phyloP scores from a whole-genome alignment of 2,888 invertebrate genomes.

The Periphyllus acericola region DNA sequence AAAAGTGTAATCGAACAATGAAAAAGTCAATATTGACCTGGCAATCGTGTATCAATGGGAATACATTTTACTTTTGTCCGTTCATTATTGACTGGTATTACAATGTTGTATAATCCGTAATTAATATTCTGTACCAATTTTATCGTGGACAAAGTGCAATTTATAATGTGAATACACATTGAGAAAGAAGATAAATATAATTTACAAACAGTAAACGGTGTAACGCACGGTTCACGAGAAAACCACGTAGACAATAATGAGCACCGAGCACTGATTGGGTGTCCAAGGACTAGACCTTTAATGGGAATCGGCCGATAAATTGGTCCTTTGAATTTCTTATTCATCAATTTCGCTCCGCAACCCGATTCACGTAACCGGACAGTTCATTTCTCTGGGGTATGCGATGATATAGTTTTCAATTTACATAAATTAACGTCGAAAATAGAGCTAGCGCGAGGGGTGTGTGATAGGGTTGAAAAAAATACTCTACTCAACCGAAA shows the following conservation, averaged over 20 bases:
- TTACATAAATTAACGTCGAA: slow-evolving; percentile 43
- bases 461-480: not conserved
- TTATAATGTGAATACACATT: too few relatives aligned
- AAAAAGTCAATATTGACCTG: too few relatives aligned
- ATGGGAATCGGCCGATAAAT: not conserved
- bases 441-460: not conserved
- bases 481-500: slow-evolving; percentile 21
- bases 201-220: not conserved
- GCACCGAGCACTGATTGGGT: not conserved
- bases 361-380: slow-evolving; percentile 6
- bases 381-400: not conserved
- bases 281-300: not conserved
- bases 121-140: too few relatives aligned
- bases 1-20: too few relatives aligned
- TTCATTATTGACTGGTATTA: too few relatives aligned
- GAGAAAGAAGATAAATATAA: too few relatives aligned
- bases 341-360: slow-evolving; percentile 3
- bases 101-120: too few relatives aligned
- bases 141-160: too few relatives aligned
- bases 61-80: too few relatives aligned
- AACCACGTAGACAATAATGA: not conserved
- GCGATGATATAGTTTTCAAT: slow-evolving; percentile 22
- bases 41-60: too few relatives aligned
- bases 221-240: not conserved
- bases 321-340: not conserved